Evolutionary conservation across 2,113 vertebrate genomes (phyloP), one percentile per base, ranked within the genome.

Genomic region (Gymnarchus niloticus): DNA sequence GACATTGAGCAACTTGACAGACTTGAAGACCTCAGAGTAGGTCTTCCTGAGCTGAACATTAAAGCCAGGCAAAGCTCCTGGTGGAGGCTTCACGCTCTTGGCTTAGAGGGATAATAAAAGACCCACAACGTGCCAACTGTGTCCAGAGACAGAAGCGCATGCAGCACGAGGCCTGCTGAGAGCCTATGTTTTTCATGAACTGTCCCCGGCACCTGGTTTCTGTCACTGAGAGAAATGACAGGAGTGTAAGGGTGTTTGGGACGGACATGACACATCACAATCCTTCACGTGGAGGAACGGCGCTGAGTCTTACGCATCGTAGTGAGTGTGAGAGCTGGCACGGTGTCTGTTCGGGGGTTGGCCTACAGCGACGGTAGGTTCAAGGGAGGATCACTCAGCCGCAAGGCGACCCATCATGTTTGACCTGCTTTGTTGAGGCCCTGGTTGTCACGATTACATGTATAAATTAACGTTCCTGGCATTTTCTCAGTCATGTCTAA

Each of bases 391-490:
- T 54, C 52, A 54, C 52, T 54, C 69, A 76, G 25, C 37, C 44
- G 59, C 3, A 46, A 9, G n/a, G 6, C 37, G 25, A 25, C 69
- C 81, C 56, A 81, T 49, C 33, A 86, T 86, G 61, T 87, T 89
- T 87, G 88, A 85, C 86, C 73, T 85, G 86, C n/a, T n/a, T n/a
- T n/a, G n/a, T n/a, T n/a, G n/a, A n/a, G n/a, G n/a, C n/a, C n/a
- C n/a, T n/a, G n/a, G n/a, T n/a, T n/a, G n/a, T n/a, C n/a, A n/a
- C n/a, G n/a, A n/a, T n/a, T n/a, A n/a, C n/a, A n/a, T 82, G 61
- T 88, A 88, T 88, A 87, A 88, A 89, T 88, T 87, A 88, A 85
- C 86, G 56, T 86, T 56, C 37, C 85, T 52, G 44, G 83, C 73
- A 87, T 89, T 87, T 85, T 86, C 65, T 83, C 87, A 73, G 59